A percentile compares a stretch with the other conserved stretches of the same genome.
Evolutionary conservation across 2,888 invertebrate genomes (phyloP).

Genomic region (Tenthredo scrophulariae): DNA sequence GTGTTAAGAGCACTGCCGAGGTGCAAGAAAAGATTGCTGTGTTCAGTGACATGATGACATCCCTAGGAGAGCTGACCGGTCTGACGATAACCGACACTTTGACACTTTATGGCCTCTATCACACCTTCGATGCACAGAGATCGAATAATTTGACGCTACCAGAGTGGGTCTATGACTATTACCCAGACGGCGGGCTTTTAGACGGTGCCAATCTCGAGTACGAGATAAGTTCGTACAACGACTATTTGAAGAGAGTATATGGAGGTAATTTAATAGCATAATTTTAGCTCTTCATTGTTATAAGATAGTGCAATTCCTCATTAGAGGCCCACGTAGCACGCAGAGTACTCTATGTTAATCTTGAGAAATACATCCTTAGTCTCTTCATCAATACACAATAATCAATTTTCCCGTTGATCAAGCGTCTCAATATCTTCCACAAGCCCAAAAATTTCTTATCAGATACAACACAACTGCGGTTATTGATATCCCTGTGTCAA

Average conservation of each 20-base stretch:
- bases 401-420: background rate
- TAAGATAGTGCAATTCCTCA: background rate
- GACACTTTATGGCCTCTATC: conserved; percentile 64
- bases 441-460: background rate
- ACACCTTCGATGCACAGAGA: conserved; percentile 73
- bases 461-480: background rate
- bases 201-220: conserved; percentile 80
- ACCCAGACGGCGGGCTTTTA: conserved; percentile 80
- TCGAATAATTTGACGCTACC: conserved; percentile 77
- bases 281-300: background rate
- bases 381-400: background rate
- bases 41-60: conserved; percentile 59
- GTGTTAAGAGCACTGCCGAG: conserved; percentile 58
- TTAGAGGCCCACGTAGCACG: background rate
- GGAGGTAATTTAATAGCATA: conserved; percentile 75
- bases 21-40: conserved; percentile 50
- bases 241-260: conserved; percentile 79
- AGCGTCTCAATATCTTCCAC: background rate
- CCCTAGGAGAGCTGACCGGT: conserved; percentile 62
- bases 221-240: conserved; percentile 80
- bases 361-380: background rate
- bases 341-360: background rate
- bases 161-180: conserved; percentile 80
- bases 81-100: conserved; percentile 55
- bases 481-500: background rate